These are phyloP conservation scores for Phocoena sinus DNA, from an alignment of 2,113 vertebrate species.

Conservation along the genomic window DNA sequence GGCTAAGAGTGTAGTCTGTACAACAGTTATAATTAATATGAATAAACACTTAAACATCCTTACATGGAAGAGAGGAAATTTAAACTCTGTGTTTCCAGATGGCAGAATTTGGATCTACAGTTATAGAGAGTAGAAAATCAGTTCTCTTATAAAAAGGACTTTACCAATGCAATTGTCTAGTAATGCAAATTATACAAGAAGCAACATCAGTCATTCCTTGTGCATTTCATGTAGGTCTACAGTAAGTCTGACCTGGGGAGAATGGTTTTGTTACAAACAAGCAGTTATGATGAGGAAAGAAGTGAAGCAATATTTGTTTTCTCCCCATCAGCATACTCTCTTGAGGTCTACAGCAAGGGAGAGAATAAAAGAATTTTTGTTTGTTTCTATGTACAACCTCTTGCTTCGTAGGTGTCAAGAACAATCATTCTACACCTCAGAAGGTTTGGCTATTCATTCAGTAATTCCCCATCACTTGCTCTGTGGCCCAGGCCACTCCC, in stretches of 20 bases:
- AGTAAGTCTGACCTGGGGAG: not conserved
- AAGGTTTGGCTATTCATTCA: not conserved
- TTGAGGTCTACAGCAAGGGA: not conserved
- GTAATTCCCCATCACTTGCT: not conserved
- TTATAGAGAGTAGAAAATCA: not conserved
- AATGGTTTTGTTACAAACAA: not conserved
- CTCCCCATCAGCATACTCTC: not conserved
- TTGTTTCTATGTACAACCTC: conserved; percentile 12
- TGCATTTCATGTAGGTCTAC: not conserved
- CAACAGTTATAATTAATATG: not conserved
- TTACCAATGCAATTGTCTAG: not conserved
- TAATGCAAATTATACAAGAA: not conserved
- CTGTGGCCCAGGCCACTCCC: not conserved
- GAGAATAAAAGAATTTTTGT: not conserved
- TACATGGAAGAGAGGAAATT: not conserved
- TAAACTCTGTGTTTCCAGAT: not conserved
- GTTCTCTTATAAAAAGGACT: not conserved
- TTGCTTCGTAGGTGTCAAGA: not conserved
- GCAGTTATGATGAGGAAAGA: not conserved
- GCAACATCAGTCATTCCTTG: not conserved
- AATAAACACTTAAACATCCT: not conserved
- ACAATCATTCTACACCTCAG: not conserved
- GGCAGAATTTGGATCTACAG: not conserved
- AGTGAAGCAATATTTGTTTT: not conserved
- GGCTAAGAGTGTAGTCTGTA: not conserved